Conservation (phyloP, 2,888 invertebrate genomes). For the Ganaspis brasiliensis region DNA sequence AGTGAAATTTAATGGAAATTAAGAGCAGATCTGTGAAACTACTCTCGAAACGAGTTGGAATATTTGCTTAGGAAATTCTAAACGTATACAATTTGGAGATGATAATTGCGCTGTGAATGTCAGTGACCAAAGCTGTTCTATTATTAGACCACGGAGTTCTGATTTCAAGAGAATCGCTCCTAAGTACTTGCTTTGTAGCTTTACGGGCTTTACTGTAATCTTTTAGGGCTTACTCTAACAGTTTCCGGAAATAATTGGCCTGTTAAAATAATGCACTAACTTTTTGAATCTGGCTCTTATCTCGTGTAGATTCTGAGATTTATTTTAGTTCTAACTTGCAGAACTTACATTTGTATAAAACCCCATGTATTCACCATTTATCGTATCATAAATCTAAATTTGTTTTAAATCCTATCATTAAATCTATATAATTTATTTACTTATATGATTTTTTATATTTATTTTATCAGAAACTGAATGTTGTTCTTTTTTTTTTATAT, state of each 20-base stretch:
- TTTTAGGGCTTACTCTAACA: constrained; percentile 3
- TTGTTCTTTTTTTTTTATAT: too few relatives aligned
- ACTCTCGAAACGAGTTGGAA: not conserved
- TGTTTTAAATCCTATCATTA: too few relatives aligned
- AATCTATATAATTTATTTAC: too few relatives aligned
- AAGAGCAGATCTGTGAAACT: not conserved
- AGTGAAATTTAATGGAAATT: not conserved
- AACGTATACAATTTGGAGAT: constrained; percentile 5
- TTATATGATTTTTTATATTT: too few relatives aligned
- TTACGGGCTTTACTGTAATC: constrained; percentile 9
- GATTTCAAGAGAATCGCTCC: not conserved
- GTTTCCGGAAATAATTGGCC: not conserved
- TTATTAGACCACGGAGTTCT: not conserved
- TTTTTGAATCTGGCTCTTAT: not conserved
- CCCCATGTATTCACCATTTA: not conserved
- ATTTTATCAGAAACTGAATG: too few relatives aligned
- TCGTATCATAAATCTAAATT: too few relatives aligned
- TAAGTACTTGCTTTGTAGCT: constrained; percentile 18
- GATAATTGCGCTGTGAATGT: not conserved
- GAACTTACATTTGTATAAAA: not conserved
- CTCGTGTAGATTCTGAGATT: not conserved
- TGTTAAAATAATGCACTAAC: not conserved
- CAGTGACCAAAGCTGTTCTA: constrained; percentile 7
- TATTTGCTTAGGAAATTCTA: constrained; percentile 16
- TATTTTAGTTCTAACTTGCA: too few relatives aligned